A percentile compares a stretch with the other conserved stretches of the same genome.
These are phyloP conservation scores for Danio albolineatus DNA, from an alignment of 2,797 vertebrate genomes.

Conservation along the genomic window DNA sequence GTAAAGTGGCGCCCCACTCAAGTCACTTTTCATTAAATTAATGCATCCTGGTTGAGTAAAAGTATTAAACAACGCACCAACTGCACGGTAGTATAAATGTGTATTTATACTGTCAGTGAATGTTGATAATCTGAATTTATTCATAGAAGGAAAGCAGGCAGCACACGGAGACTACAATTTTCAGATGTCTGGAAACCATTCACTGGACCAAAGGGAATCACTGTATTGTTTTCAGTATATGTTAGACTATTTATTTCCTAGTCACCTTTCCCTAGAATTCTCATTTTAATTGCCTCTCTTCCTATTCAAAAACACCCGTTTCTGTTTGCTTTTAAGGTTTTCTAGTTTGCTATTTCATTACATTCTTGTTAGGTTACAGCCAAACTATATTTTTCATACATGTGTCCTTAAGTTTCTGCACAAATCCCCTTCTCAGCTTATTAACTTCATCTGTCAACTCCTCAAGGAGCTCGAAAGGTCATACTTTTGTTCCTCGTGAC, in stretches of 20 bases:
- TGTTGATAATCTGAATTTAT: background rate
- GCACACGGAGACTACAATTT: conserved; percentile 1
- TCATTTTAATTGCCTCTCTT: background rate
- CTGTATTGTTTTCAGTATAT: conserved; percentile 11
- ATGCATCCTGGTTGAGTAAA: background rate
- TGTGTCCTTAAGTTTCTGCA: conserved; percentile 47
- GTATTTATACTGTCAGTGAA: background rate
- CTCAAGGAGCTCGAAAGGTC: conserved; percentile 48
- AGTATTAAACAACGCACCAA: background rate
- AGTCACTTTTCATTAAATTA: no score
- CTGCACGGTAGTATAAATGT: background rate
- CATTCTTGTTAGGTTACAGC: conserved; percentile 4
- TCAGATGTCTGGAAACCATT: conserved; percentile 25
- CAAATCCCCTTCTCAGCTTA: conserved; percentile 40
- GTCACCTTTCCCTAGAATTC: conserved; percentile 3
- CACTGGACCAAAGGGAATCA: conserved; percentile 11
- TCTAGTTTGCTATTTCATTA: background rate
- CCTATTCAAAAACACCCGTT: background rate
- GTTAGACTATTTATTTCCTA: conserved; percentile 9
- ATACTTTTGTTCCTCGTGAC: conserved; percentile 43
- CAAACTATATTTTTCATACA: conserved; percentile 42
- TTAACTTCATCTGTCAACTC: conserved; percentile 49
- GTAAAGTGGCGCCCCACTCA: no score
- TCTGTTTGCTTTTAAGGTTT: conserved; percentile 4
- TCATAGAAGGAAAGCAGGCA: background rate